phyloP scores from a whole-genome alignment of 2,888 invertebrate genomes.

The Lasius fuliginosus region DNA sequence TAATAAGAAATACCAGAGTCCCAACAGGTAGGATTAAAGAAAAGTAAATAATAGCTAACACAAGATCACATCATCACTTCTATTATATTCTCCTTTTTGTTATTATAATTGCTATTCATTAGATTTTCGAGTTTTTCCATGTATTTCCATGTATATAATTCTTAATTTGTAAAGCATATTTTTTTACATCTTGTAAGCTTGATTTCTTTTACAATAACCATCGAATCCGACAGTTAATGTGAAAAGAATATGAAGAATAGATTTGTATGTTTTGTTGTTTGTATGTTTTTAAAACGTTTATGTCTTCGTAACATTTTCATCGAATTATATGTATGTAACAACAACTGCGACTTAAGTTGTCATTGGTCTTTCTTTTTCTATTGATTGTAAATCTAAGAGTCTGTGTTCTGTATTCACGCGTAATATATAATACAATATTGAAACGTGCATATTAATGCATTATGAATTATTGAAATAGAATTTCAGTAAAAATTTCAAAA shows the following conservation, averaged over 20 bases:
- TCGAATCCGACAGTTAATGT: background rate
- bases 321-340: background rate
- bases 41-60: background rate
- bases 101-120: background rate
- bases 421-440: background rate
- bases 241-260: background rate
- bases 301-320: background rate
- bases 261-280: background rate
- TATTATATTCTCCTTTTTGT: background rate
- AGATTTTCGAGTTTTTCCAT: background rate
- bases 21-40: background rate
- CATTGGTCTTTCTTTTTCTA: background rate
- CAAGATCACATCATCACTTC: background rate
- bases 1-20: background rate
- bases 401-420: background rate
- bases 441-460: background rate
- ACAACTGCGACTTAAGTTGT: background rate
- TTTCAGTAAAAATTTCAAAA: conserved; percentile 7
- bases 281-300: background rate
- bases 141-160: background rate
- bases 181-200: background rate
- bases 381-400: background rate
- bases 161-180: background rate
- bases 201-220: background rate
- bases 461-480: background rate